phyloP scores from a whole-genome alignment of 2,113 vertebrate genomes.

The Fulica atra region DNA sequence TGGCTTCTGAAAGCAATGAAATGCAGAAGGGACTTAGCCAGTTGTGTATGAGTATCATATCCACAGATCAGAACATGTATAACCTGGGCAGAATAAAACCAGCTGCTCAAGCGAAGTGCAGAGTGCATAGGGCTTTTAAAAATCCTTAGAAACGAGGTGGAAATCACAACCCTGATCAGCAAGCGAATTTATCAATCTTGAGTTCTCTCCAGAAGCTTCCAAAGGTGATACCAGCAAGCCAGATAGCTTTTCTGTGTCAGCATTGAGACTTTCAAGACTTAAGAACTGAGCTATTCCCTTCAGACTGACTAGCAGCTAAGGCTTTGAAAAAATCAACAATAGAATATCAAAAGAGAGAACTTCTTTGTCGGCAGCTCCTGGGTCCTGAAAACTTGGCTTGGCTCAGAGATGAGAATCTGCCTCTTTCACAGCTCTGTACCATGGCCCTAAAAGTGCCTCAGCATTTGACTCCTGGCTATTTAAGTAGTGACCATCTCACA shows the following conservation, averaged over 20 bases:
- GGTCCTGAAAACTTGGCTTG: background rate
- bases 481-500: background rate
- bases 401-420: background rate
- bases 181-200: background rate
- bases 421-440: background rate
- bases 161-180: background rate
- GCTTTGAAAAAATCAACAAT: slow-evolving; percentile 53
- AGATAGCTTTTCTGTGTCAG: background rate
- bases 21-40: background rate
- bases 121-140: background rate
- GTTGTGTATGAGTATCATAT: background rate
- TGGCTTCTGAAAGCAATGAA: background rate
- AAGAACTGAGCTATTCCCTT: slow-evolving; percentile 41
- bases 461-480: background rate
- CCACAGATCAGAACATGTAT: background rate
- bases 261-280: slow-evolving; percentile 13
- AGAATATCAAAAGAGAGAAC: slow-evolving; percentile 39
- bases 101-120: background rate
- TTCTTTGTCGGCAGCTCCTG: background rate
- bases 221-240: slow-evolving; percentile 12
- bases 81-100: background rate
- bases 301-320: background rate
- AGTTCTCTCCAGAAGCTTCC: slow-evolving; percentile 30
- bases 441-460: background rate
- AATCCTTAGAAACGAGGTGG: background rate